Evolutionary conservation across 2,113 vertebrate species (phyloP).

Genomic region (Electrona antarctica): DNA sequence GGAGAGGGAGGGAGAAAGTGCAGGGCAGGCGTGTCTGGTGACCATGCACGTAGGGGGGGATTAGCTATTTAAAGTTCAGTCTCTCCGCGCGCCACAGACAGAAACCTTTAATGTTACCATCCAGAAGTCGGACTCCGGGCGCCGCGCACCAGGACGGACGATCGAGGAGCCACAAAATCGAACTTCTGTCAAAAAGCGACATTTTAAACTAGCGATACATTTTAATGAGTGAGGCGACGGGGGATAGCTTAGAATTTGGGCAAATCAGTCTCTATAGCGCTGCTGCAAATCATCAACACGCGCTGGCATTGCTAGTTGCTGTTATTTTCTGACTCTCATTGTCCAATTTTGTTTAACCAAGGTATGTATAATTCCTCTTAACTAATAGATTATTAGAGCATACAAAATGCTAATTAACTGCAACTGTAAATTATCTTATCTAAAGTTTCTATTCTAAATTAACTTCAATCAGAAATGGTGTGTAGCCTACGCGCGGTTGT

Average conservation of each 20-base stretch:
- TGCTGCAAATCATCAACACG: constrained; percentile 5
- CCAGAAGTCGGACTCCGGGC: not conserved
- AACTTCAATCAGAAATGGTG: no score
- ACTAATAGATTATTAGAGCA: not conserved
- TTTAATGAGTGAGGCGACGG: not conserved
- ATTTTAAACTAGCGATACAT: not conserved
- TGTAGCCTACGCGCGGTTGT: not conserved
- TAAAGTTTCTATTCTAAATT: no score
- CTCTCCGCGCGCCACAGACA: constrained; percentile 24
- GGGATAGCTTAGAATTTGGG: not conserved
- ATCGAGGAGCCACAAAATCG: not conserved
- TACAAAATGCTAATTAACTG: no score
- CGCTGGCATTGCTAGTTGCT: not conserved
- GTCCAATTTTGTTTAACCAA: not conserved
- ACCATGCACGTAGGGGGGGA: constrained; percentile 41
- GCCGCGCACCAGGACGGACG: not conserved
- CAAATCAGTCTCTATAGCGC: not conserved
- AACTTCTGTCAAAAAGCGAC: not conserved
- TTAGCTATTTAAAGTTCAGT: constrained; percentile 75
- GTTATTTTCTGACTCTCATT: not conserved
- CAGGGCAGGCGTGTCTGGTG: constrained; percentile 45
- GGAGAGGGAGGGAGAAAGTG: not conserved
- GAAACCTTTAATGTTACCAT: constrained; percentile 38
- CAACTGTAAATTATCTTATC: no score
- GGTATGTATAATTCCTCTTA: constrained; percentile 22